phyloP scores from a whole-genome alignment of 2,888 invertebrate genomes.

The Lordiphosa andalusiaca region DNA sequence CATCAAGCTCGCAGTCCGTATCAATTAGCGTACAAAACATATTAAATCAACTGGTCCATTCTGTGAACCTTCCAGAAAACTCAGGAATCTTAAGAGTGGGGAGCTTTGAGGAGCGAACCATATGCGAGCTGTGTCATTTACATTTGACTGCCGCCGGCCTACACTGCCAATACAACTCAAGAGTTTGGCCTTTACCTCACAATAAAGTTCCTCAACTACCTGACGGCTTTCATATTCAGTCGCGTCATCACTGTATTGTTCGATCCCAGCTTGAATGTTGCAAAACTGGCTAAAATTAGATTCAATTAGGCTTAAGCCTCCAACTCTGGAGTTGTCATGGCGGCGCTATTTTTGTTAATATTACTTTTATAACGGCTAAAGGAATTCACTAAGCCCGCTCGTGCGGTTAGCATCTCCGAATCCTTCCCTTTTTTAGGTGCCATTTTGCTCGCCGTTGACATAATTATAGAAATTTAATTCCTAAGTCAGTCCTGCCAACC shows the following conservation, averaged over 20 bases:
- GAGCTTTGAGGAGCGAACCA: too few species aligned
- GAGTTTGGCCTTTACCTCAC: not conserved
- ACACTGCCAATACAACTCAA: not conserved
- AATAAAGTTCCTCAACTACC: not conserved
- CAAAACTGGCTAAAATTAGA: too few species aligned
- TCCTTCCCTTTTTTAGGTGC: slow-evolving; percentile 2
- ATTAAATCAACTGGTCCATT: not conserved
- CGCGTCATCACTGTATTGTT: too few species aligned
- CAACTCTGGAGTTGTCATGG: not conserved
- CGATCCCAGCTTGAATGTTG: too few species aligned
- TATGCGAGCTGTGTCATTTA: not conserved
- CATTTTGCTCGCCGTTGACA: not conserved
- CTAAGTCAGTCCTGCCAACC: too few species aligned
- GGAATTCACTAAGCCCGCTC: not conserved
- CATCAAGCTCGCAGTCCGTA: slow-evolving; percentile 9
- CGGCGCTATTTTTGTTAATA: not conserved
- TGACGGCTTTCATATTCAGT: not conserved
- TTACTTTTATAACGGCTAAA: not conserved
- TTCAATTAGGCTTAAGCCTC: not conserved
- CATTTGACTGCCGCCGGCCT: not conserved
- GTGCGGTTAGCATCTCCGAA: not conserved
- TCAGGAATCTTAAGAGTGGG: slow-evolving; percentile 8
- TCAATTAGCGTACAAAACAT: slow-evolving; percentile 3
- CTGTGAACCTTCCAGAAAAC: slow-evolving; percentile 6
- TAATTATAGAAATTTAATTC: too few species aligned